A percentile compares a stretch with the other conserved stretches of the same genome.
Evolutionary conservation across 2,113 vertebrate species (phyloP).

Genomic region (Promerops cafer): DNA sequence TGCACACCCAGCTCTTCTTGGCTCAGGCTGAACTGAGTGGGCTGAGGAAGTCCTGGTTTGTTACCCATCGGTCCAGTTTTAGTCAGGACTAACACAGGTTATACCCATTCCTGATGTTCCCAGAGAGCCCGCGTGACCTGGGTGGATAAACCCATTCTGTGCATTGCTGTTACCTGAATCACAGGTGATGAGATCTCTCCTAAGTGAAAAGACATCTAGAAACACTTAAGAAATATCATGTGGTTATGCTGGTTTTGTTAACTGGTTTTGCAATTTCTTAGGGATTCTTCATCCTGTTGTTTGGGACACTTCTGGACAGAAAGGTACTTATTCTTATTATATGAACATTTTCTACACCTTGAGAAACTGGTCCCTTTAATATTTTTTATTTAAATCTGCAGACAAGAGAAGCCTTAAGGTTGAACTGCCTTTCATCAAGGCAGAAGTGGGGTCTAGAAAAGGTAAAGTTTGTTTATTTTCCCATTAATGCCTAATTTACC

Average conservation of each 20-base stretch:
- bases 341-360: not conserved
- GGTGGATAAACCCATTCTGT: not conserved
- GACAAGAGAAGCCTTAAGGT: constrained; percentile 70
- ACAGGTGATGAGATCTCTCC: not conserved
- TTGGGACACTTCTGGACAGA: constrained; percentile 74
- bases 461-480: constrained; percentile 25
- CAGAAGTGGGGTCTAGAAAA: constrained; percentile 23
- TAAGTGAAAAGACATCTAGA: not conserved
- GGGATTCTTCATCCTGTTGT: constrained; percentile 74
- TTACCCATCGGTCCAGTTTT: not conserved
- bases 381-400: constrained; percentile 2
- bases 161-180: not conserved
- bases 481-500: not conserved
- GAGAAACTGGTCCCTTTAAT: not conserved
- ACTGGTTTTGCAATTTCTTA: constrained; percentile 18
- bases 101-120: not conserved
- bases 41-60: not conserved
- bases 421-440: constrained; percentile 45
- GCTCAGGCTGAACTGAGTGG: not conserved
- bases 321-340: constrained; percentile 58
- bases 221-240: not conserved
- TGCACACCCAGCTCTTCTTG: not conserved
- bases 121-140: fast-evolving
- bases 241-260: not conserved
- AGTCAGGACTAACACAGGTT: not conserved